Base-by-base conservation (phyloP, 2,797 vertebrate species). In the Austrolebias charrua region DNA sequence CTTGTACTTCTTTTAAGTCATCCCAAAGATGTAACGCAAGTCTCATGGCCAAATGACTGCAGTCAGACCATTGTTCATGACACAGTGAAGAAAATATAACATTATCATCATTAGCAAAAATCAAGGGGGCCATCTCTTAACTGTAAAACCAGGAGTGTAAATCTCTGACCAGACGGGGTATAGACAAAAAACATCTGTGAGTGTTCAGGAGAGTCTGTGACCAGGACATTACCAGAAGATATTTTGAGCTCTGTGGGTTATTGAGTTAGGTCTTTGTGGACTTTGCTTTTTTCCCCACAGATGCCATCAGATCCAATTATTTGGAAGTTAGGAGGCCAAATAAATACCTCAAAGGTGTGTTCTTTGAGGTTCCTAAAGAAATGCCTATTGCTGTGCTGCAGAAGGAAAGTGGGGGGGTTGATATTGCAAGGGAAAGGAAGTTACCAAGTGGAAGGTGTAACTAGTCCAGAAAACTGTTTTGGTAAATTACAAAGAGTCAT, bases 21-120 rank as follows among this genome's bases (percentile, higher is more conserved):
- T 52, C 67, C 63, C 14, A 68, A 71, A 55, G 62, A 71, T 54
- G 40, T 29, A 42, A 50, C 13, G 15, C 4, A 15, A 18, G 33
- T 43, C 20, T 51, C 8, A n/a, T 51, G 46, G 65, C 55, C 60
- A 67, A 63, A 61, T 51, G 56, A 66, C 24, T 60, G 51, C 35
- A 59, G 51, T n/a, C 2, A 28, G 28, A 50, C 15, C 43, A 44
- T 47, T 63, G 43, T 16, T 56, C 9, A 1, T 15, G 20, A 56
- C 33, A 18, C n/a, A 24, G n/a, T 44, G 16, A 29, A 15, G 15
- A 6, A 8, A 12, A 31, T 24, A 6, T 10, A 50, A 46, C 44
- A 43, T 31, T 55, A 6, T 48, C 42, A 29, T 6, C n/a, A 28
- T 8, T 4, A 40, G 11, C 48, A 20, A 20, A 46, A 46, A 48